These are phyloP conservation scores for Cheirogaleus major DNA, from an alignment of 2,797 vertebrate genomes.

Conservation along the genomic window DNA sequence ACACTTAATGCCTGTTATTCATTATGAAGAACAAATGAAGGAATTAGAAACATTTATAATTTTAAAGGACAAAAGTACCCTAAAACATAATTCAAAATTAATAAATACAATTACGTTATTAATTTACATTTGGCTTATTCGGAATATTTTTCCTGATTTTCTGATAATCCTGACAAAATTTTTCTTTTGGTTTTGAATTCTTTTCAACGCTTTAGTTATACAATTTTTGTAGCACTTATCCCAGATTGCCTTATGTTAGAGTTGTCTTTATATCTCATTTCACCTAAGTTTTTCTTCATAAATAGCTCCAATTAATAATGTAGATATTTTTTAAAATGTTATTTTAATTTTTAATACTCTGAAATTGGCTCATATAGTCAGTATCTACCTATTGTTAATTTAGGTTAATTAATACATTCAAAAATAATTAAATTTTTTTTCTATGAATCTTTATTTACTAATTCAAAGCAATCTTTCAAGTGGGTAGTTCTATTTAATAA, in stretches of 20 bases:
- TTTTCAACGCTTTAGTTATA: neutral
- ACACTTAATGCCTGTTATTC: neutral
- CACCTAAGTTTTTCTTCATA: conserved; percentile 18
- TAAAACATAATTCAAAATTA: conserved; percentile 28
- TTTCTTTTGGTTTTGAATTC: neutral
- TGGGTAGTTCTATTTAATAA: conserved; percentile 13
- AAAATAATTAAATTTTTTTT: conserved; percentile 35
- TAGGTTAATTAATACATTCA: neutral
- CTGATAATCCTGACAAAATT: neutral
- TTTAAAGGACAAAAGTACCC: neutral
- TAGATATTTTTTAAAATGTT: neutral
- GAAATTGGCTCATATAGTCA: neutral
- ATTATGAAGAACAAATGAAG: conserved; percentile 28
- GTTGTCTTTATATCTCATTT: neutral
- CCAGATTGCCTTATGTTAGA: neutral
- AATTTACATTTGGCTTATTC: conserved; percentile 7
- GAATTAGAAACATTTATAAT: neutral
- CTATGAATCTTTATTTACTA: neutral
- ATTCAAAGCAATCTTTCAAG: neutral
- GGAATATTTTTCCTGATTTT: conserved; percentile 33
- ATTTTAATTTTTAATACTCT: conserved; percentile 13
- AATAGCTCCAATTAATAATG: conserved; percentile 20
- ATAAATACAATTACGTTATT: neutral
- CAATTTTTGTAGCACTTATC: neutral
- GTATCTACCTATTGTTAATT: neutral